These are phyloP conservation scores for Sebastes miniatus DNA, from an alignment of 2,797 vertebrate species.

Conservation along the genomic window DNA sequence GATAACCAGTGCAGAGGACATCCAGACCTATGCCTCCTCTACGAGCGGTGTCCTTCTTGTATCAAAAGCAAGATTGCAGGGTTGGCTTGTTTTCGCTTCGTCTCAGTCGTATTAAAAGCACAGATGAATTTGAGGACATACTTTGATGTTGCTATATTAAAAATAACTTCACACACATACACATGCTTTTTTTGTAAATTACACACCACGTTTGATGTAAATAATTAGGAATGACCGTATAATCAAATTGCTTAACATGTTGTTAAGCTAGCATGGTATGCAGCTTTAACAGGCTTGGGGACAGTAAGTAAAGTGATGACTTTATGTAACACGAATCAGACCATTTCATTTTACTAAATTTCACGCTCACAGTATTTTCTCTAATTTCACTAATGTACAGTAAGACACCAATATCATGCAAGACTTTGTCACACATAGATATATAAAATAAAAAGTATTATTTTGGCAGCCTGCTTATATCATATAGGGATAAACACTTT, in stretches of 20 bases:
- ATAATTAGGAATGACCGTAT: constrained; percentile 37
- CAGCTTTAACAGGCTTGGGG: not conserved
- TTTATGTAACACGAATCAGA: not conserved
- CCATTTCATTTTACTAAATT: not conserved
- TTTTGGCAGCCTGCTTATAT: not conserved
- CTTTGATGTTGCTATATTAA: constrained; percentile 6
- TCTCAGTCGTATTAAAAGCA: not conserved
- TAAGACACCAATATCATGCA: not conserved
- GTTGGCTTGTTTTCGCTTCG: constrained; percentile 1
- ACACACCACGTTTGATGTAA: not conserved
- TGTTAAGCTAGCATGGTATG: not conserved
- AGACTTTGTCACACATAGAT: not conserved
- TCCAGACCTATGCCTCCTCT: constrained; percentile 34
- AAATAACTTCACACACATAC: not conserved
- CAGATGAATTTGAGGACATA: not conserved
- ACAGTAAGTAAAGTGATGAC: not conserved
- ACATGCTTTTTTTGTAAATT: not conserved
- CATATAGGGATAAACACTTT: not conserved
- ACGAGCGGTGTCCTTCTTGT: constrained; percentile 37
- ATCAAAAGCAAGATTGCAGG: constrained; percentile 7
- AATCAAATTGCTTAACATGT: constrained; percentile 25
- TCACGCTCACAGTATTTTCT: not conserved
- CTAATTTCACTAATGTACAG: not conserved
- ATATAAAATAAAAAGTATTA: not conserved
- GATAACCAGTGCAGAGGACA: constrained; percentile 69